A percentile compares a stretch with the other conserved stretches of the same genome.
Evolutionary conservation across 2,113 vertebrate genomes (phyloP).

Genomic region (Tichodroma muraria): DNA sequence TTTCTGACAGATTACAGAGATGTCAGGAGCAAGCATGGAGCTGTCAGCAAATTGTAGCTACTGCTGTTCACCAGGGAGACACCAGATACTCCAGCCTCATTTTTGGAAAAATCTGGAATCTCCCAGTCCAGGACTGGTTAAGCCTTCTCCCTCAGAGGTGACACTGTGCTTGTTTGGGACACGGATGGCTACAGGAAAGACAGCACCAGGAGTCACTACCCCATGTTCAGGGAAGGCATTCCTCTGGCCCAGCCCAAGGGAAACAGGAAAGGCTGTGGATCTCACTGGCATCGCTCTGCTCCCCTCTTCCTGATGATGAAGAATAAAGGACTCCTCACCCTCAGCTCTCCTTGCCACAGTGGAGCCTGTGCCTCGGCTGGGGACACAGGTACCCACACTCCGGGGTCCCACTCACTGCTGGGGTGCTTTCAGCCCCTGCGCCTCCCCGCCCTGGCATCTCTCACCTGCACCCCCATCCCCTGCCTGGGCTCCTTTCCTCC

Average conservation of each 20-base stretch:
- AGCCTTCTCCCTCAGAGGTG: not conserved
- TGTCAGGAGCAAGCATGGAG: rapidly evolving
- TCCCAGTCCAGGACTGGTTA: not conserved
- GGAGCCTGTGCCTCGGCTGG: not conserved
- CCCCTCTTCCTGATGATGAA: not conserved
- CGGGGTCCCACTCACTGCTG: rapidly evolving
- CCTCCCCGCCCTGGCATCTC: not conserved
- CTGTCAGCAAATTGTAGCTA: not conserved
- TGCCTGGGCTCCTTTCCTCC: not conserved
- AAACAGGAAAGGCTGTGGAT: not conserved
- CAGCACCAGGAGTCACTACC: rapidly evolving
- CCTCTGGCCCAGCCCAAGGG: not conserved
- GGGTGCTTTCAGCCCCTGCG: not conserved
- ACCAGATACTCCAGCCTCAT: not conserved
- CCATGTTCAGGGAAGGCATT: not conserved
- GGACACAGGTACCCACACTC: not conserved
- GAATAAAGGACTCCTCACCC: not conserved
- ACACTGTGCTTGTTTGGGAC: not conserved
- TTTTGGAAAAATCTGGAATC: rapidly evolving
- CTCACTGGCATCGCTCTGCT: rapidly evolving
- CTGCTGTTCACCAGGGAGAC: not conserved
- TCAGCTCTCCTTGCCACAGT: not conserved
- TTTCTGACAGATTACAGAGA: not conserved
- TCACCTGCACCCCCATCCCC: not conserved
- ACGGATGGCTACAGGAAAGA: not conserved